These are phyloP conservation scores for Seriola dumerili DNA, from an alignment of 2,113 vertebrate genomes.

Conservation along the genomic window DNA sequence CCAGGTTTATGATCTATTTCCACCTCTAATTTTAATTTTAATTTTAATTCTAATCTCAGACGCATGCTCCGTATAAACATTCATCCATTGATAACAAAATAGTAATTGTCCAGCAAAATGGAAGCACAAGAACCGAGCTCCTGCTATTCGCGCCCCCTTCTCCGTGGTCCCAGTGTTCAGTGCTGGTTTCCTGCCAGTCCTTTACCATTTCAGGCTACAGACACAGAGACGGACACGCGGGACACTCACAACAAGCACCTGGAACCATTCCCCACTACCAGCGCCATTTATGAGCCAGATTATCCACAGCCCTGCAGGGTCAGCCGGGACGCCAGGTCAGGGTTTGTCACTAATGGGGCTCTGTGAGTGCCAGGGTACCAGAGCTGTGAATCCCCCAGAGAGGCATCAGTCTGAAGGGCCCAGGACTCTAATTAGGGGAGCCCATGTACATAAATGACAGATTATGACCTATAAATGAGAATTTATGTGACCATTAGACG, in stretches of 20 bases:
- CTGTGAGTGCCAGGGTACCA: slow-evolving; percentile 68
- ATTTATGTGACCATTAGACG: slow-evolving; percentile 88
- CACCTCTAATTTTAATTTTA: slow-evolving; percentile 20
- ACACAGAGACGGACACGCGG: slow-evolving; percentile 45
- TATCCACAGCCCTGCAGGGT: slow-evolving; percentile 69
- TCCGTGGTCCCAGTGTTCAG: slow-evolving; percentile 18
- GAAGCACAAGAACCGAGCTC: slow-evolving; percentile 26
- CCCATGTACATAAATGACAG: slow-evolving; percentile 84
- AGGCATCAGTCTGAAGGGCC: slow-evolving; percentile 74
- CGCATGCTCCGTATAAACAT: slow-evolving; percentile 35
- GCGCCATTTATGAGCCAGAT: slow-evolving; percentile 75
- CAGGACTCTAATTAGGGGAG: slow-evolving; percentile 82
- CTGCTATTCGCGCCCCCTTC: neutral
- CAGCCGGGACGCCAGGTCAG: slow-evolving; percentile 64
- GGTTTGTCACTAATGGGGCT: slow-evolving; percentile 80
- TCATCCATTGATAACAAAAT: slow-evolving; percentile 45
- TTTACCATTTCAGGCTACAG: slow-evolving; percentile 19
- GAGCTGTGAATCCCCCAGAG: slow-evolving; percentile 82
- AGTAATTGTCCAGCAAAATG: slow-evolving; percentile 58
- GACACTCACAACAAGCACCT: slow-evolving; percentile 63
- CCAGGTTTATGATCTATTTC: slow-evolving; percentile 59
- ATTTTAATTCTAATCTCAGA: neutral
- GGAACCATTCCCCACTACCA: slow-evolving; percentile 48
- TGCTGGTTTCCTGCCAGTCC: slow-evolving; percentile 54
- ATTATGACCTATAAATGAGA: slow-evolving; percentile 89